Evolutionary conservation across 2,797 vertebrate genomes (phyloP).

Genomic region (Oophaga sylvatica): DNA sequence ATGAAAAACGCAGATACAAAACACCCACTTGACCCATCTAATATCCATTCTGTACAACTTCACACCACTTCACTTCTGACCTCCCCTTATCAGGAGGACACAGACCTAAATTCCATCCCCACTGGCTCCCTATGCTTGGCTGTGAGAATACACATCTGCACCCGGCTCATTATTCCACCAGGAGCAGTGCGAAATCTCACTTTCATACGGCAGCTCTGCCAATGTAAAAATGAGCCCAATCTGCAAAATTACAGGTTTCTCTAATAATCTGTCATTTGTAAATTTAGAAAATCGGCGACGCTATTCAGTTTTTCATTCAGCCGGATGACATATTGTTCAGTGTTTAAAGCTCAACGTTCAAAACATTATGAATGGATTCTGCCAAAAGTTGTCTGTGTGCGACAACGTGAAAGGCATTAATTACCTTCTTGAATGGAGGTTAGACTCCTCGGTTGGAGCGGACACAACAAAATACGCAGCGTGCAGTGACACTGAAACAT

Average conservation of each 20-base stretch:
- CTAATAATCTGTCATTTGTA: constrained; percentile 51
- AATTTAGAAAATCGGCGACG: constrained; percentile 39
- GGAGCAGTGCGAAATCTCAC: background rate
- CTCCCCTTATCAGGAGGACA: constrained; percentile 12
- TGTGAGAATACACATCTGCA: constrained; percentile 28
- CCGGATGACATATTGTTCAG: constrained; percentile 54
- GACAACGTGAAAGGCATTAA: constrained; percentile 58
- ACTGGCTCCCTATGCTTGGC: background rate
- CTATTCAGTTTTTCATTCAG: constrained; percentile 47
- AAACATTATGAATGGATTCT: constrained; percentile 60
- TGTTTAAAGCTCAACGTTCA: constrained; percentile 52
- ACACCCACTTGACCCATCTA: constrained; percentile 15
- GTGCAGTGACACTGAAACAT: constrained; percentile 28
- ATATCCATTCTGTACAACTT: constrained; percentile 10
- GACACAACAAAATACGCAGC: constrained; percentile 29
- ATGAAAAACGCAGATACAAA: background rate
- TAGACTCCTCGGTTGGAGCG: constrained; percentile 29
- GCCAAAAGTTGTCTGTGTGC: constrained; percentile 58
- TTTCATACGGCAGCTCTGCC: constrained; percentile 14
- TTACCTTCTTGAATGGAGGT: constrained; percentile 53
- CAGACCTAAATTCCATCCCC: constrained; percentile 15
- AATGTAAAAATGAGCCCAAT: constrained; percentile 27
- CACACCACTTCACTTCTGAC: constrained; percentile 30
- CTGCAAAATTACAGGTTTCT: constrained; percentile 42
- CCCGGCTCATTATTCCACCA: constrained; percentile 10